Evolutionary conservation across 2,888 invertebrate species (phyloP).

Genomic region (Toxonevra muliebris): DNA sequence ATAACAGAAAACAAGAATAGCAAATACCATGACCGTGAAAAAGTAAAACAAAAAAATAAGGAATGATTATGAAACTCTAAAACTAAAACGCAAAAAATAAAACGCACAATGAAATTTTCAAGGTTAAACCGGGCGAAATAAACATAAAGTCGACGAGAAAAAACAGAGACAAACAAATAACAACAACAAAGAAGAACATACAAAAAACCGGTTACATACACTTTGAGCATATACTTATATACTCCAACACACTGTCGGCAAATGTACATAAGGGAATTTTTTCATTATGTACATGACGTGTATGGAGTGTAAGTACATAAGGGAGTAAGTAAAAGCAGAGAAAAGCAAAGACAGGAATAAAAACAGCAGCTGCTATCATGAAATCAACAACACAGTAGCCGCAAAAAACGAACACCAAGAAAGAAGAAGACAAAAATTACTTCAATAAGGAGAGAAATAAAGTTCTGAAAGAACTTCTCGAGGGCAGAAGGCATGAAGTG

Average conservation of each 20-base stretch:
- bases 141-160: slow-evolving; percentile 49
- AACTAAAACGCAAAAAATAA: slow-evolving; percentile 26
- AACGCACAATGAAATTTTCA: slow-evolving; percentile 46
- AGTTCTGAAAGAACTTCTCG: too few species aligned
- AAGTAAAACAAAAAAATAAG: too few species aligned
- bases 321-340: neutral
- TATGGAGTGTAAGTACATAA: too few species aligned
- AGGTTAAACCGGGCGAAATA: slow-evolving; percentile 61
- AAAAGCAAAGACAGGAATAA: neutral
- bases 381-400: neutral
- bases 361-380: neutral
- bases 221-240: neutral
- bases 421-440: too few species aligned
- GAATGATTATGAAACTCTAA: neutral
- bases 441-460: too few species aligned
- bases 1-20: too few species aligned
- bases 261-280: too few species aligned
- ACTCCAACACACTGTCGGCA: too few species aligned
- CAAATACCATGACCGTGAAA: too few species aligned
- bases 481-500: too few species aligned
- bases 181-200: neutral
- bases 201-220: slow-evolving; percentile 6
- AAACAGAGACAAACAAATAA: slow-evolving; percentile 12
- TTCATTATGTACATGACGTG: too few species aligned
- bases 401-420: too few species aligned